Evolutionary conservation across 2,113 vertebrate genomes (phyloP).

Genomic region (Alexandromys fortis): DNA sequence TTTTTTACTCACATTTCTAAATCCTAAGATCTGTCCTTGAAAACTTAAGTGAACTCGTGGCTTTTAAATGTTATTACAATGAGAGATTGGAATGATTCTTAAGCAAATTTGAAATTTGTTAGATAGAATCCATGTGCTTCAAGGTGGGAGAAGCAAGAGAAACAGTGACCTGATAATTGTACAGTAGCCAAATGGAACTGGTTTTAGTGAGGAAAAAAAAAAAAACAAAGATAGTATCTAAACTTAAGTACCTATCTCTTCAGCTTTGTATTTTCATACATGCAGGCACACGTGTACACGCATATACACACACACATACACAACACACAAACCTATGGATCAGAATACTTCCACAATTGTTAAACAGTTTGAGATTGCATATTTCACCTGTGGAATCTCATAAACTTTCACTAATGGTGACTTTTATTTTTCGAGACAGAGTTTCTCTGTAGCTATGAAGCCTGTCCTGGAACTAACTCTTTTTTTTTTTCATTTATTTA

Average conservation of each 20-base stretch:
- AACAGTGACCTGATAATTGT: not conserved
- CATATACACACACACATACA: not conserved
- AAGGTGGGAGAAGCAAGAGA: not conserved
- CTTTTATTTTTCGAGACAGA: too few relatives aligned
- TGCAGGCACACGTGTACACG: not conserved
- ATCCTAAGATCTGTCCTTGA: constrained; percentile 50
- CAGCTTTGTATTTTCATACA: not conserved
- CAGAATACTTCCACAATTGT: constrained; percentile 15
- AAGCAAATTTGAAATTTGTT: constrained; percentile 46
- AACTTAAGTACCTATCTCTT: constrained; percentile 22
- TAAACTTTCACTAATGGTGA: not conserved
- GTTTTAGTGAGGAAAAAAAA: not conserved
- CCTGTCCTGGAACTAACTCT: too few relatives aligned
- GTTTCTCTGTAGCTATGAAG: too few relatives aligned
- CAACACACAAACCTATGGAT: not conserved
- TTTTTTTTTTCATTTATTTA: too few relatives aligned
- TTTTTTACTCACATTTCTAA: constrained; percentile 43
- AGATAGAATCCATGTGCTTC: not conserved
- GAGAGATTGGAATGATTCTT: constrained; percentile 37
- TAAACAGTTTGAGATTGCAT: constrained; percentile 10
- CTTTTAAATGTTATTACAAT: constrained; percentile 46
- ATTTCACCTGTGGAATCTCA: not conserved
- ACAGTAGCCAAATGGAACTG: not conserved
- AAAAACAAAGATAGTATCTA: not conserved
- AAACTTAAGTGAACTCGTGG: constrained; percentile 48